Conservation (phyloP, 2,797 vertebrate genomes). For the Gallinago solitaria region DNA sequence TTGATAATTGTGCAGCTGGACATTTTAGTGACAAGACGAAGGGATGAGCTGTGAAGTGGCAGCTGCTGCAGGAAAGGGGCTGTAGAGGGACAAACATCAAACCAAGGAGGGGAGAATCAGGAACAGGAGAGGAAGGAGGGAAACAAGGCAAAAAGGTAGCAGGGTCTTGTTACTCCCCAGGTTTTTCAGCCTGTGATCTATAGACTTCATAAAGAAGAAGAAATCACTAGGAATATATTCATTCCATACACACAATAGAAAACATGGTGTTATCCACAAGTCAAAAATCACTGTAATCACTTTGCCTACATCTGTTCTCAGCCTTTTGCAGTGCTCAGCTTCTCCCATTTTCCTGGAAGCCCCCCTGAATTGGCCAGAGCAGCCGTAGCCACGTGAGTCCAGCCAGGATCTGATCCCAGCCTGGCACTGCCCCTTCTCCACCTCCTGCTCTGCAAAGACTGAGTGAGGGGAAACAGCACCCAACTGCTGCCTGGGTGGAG, state of each 20-base stretch:
- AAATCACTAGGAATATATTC: background rate
- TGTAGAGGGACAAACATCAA: background rate
- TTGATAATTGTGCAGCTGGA: background rate
- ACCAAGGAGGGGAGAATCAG: background rate
- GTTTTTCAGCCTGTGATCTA: background rate
- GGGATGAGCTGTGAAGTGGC: background rate
- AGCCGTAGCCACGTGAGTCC: background rate
- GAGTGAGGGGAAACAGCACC: background rate
- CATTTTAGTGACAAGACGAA: background rate
- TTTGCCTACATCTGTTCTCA: background rate
- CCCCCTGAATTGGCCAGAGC: background rate
- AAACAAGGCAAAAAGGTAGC: background rate
- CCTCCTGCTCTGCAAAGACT: background rate
- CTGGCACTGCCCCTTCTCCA: background rate
- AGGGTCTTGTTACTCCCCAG: background rate
- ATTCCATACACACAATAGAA: background rate
- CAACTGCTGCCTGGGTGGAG: rapidly evolving
- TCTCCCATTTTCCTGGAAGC: background rate
- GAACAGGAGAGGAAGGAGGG: background rate
- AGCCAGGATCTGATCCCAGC: background rate
- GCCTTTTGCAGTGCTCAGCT: background rate
- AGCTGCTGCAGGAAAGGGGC: background rate
- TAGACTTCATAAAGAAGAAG: background rate
- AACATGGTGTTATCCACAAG: background rate
- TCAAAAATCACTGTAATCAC: background rate